Evolutionary conservation across 1,140 invertebrate genomes (phyloP), one percentile per base, ranked within the genome.

Genomic region (Eurosta solidaginis): DNA sequence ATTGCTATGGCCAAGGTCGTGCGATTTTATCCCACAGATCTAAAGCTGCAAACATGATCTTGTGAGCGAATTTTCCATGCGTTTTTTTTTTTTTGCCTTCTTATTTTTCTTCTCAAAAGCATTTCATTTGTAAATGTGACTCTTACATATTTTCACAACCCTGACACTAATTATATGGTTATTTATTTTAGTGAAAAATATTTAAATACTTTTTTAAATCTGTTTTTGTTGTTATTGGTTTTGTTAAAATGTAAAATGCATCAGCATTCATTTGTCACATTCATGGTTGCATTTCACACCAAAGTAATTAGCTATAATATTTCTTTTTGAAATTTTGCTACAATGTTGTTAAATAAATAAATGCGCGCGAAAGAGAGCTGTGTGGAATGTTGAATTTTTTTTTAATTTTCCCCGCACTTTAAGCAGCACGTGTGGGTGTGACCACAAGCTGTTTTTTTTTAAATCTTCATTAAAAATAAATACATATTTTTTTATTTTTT

Each of bases 111-210:
- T n/a, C n/a, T n/a, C n/a, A n/a, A 40, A 40, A 29, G 33, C 59
- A 68, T 40, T 22, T 40, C 29, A 9, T 20, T 40, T 68, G 59
- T 40, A 68, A 40, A 68, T n/a, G 10, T 36, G 1, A 40, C 22
- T 68, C 40, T 68, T 22, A 68, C 33, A 68, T 52, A 74, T 74
- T 74, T 74, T 25, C 44, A 47, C 73, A 74, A 47, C 73, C 73
- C 36, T 74, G 73, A 74, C 73, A 74, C 73, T 74, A 74, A 74
- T 74, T 47, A 74, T 74, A 45, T 22, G 73, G 44, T 45, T 44
- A 74, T 74, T 44, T 74, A 47, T 47, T 45, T 74, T 25, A 45
- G 27, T 42, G 36, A 42, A 44, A 73, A 45, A 9, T 44, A 29
- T 29, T 29, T 59, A 33, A 33, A 29, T 14, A 54, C 14, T 14